Percentiles rank a stretch among this genome's conserved stretches.
Evolutionary conservation across 2,113 vertebrate species (phyloP).

Genomic region (Procavia capensis): DNA sequence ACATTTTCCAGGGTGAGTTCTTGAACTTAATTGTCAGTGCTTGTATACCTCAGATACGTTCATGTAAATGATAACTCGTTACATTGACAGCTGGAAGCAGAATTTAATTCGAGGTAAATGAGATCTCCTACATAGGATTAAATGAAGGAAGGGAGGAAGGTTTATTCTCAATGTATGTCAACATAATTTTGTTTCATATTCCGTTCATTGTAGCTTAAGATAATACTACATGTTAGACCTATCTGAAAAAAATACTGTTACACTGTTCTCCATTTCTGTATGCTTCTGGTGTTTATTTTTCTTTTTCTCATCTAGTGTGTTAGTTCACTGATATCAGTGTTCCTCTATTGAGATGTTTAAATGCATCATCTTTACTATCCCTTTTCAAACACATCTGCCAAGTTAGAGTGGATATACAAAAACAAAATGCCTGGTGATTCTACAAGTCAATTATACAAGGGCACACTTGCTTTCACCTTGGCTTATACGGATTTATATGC

Average conservation of each 20-base stretch:
- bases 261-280: not conserved
- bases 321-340: not conserved
- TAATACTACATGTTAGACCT: not conserved
- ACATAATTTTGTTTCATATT: not conserved
- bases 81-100: not conserved
- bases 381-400: not conserved
- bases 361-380: not conserved
- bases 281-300: not conserved
- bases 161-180: constrained; percentile 8
- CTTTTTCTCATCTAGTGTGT: not conserved
- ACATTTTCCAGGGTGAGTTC: too few relatives aligned
- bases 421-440: not conserved
- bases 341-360: constrained; percentile 11
- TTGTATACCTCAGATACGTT: not conserved
- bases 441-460: not conserved
- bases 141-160: not conserved
- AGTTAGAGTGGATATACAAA: not conserved
- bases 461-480: not conserved
- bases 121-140: not conserved
- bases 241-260: not conserved
- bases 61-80: not conserved
- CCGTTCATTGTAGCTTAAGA: not conserved
- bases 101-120: not conserved
- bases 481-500: not conserved
- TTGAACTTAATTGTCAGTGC: too few relatives aligned